Conservation (phyloP, 2,113 vertebrate genomes). For the Anser brachyrhynchus region DNA sequence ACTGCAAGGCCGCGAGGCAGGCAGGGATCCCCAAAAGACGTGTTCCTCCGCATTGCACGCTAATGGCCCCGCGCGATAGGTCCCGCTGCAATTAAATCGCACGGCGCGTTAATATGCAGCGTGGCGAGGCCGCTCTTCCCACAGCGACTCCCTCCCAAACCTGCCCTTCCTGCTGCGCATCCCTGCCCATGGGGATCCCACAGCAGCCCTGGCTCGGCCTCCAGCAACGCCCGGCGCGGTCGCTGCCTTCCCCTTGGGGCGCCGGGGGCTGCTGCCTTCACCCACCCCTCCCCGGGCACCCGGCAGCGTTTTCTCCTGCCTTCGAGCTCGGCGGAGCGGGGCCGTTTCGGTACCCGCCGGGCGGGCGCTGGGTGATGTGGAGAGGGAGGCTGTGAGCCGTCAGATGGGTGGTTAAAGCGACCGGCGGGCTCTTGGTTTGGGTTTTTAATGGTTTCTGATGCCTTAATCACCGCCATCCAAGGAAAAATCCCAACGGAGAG, state of each 20-base stretch:
- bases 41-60: conserved; percentile 58
- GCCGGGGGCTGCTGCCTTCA: background rate
- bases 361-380: fast-evolving
- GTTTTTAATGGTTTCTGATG: conserved; percentile 25
- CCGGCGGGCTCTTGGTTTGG: background rate
- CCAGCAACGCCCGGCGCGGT: background rate
- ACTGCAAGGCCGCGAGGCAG: background rate
- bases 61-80: conserved; percentile 12
- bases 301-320: background rate
- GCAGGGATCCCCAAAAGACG: conserved; percentile 64
- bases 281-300: background rate
- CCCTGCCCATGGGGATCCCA: conserved; percentile 67
- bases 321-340: fast-evolving
- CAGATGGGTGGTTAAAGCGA: background rate
- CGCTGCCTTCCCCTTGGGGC: background rate
- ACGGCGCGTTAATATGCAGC: conserved; percentile 42
- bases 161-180: conserved; percentile 66
- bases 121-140: conserved; percentile 63
- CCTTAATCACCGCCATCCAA: background rate
- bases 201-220: background rate
- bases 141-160: conserved; percentile 67
- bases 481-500: background rate
- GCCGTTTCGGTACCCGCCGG: background rate
- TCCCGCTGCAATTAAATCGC: conserved; percentile 57
- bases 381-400: background rate